phyloP scores from a whole-genome alignment of 2,797 vertebrate species.

The Tarsius wallacei region DNA sequence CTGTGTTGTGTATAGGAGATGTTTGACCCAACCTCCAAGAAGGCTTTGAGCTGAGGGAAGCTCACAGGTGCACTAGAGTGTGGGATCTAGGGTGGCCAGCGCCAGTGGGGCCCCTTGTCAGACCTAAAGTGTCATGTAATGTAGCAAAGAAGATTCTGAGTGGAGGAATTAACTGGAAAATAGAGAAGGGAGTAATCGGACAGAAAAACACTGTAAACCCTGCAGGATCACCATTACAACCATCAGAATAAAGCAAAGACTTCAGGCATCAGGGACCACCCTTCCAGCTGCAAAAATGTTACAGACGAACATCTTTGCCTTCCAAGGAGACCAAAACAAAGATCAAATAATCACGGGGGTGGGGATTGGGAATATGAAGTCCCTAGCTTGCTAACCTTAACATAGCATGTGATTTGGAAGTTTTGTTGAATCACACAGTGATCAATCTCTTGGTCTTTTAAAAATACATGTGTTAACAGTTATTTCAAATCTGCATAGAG shows the following conservation, averaged over 20 bases:
- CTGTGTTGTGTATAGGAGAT: not conserved
- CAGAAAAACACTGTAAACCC: not conserved
- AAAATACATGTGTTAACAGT: slow-evolving; percentile 43
- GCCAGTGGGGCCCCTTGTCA: not conserved
- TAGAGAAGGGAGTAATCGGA: not conserved
- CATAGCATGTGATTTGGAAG: not conserved
- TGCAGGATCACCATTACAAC: not conserved
- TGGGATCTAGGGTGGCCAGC: not conserved
- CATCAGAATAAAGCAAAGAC: slow-evolving; percentile 35
- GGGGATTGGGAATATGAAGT: not conserved
- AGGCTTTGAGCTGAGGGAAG: not conserved
- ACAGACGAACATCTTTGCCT: slow-evolving; percentile 76
- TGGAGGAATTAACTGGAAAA: not conserved
- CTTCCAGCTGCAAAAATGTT: slow-evolving; percentile 70
- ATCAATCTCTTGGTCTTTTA: slow-evolving; percentile 35
- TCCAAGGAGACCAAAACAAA: slow-evolving; percentile 62
- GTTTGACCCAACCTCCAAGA: not conserved
- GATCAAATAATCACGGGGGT: slow-evolving; percentile 52
- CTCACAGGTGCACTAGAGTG: not conserved
- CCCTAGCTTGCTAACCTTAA: not conserved
- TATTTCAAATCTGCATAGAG: slow-evolving; percentile 1
- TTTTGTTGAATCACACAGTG: not conserved
- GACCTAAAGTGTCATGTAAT: not conserved
- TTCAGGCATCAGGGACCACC: not conserved
- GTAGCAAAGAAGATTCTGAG: not conserved